A percentile compares a stretch with the other conserved stretches of the same genome.
phyloP scores from a whole-genome alignment of 2,888 invertebrate species.

The Cheilosia impressa region DNA sequence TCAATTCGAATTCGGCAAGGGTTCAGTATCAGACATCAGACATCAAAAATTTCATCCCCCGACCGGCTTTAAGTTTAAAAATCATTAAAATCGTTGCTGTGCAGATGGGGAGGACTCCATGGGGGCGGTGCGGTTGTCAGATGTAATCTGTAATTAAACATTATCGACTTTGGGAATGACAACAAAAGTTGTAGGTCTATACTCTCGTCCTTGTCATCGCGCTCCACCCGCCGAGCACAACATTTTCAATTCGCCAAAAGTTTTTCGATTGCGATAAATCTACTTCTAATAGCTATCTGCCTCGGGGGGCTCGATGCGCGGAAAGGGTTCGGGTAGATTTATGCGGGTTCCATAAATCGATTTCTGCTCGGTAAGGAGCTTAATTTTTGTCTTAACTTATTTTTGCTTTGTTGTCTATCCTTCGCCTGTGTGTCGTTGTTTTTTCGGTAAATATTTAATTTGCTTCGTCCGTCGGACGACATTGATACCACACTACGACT shows the following conservation, averaged over 20 bases:
- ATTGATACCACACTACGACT: constrained; percentile 75
- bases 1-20: constrained; percentile 66
- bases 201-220: constrained; percentile 64
- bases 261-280: constrained; percentile 75
- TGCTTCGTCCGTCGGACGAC: constrained; percentile 75
- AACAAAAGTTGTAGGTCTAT: constrained; percentile 76
- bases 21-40: constrained; percentile 72
- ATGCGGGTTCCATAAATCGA: constrained; percentile 72
- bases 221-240: constrained; percentile 38
- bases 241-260: constrained; percentile 75
- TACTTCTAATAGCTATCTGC: constrained; percentile 74
- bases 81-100: constrained; percentile 68
- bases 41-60: constrained; percentile 62
- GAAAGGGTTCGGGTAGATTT: constrained; percentile 49
- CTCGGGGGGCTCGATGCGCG: constrained; percentile 43
- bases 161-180: constrained; percentile 80
- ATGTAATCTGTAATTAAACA: constrained; percentile 79
- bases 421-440: constrained; percentile 35
- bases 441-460: constrained; percentile 74
- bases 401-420: constrained; percentile 28
- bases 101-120: neutral
- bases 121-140: constrained; percentile 49
- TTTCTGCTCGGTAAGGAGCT: constrained; percentile 37
- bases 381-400: constrained; percentile 69
- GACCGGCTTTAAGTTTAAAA: constrained; percentile 65